Conservation (phyloP, 2,888 invertebrate species). For the Artemia sp. region DNA sequence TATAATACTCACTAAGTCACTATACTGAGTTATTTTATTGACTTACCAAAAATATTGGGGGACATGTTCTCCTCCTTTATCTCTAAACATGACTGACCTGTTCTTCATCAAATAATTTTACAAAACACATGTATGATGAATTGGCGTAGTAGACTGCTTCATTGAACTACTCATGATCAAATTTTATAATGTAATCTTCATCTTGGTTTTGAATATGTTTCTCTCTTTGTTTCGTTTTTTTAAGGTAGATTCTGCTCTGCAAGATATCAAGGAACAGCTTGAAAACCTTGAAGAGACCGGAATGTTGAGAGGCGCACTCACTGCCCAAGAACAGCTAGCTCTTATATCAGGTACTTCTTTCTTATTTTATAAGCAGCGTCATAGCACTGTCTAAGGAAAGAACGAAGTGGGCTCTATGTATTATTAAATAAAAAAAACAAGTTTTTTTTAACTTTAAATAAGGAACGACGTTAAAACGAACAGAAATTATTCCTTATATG, state of each 20-base stretch:
- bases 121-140: too few species aligned
- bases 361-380: neutral
- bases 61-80: too few species aligned
- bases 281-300: constrained; percentile 49
- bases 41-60: too few species aligned
- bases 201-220: neutral
- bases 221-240: neutral
- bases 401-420: neutral
- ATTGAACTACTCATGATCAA: neutral
- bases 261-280: constrained; percentile 54
- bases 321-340: constrained; percentile 52
- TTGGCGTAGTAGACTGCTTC: too few species aligned
- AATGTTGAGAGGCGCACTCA: constrained; percentile 55
- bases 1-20: too few species aligned
- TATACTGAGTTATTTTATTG: too few species aligned
- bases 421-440: neutral
- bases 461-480: too few species aligned
- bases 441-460: too few species aligned
- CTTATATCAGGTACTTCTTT: constrained; percentile 50
- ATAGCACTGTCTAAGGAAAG: too few species aligned
- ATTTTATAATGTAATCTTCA: neutral
- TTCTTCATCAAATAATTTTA: too few species aligned
- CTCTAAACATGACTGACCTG: too few species aligned
- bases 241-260: constrained; percentile 50
- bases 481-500: too few species aligned